phyloP scores from a whole-genome alignment of 2,797 vertebrate genomes.

The Acanthis flammea region DNA sequence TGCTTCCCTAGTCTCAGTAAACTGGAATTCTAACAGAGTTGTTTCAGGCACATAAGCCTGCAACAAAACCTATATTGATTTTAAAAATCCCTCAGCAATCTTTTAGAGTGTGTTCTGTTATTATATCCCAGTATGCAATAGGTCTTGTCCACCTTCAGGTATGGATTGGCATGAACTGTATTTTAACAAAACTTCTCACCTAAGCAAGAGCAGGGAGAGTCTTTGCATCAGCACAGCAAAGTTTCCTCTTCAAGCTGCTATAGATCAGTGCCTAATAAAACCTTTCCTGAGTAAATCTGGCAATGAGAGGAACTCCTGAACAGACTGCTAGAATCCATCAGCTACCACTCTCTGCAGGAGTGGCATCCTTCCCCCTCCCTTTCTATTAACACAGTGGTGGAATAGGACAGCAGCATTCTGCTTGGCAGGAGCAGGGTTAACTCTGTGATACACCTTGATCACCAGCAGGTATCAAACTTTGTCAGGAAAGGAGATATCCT shows the following conservation, averaged over 20 bases:
- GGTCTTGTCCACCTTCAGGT: not conserved
- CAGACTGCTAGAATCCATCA: not conserved
- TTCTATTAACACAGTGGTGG: not conserved
- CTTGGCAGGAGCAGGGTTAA: conserved; percentile 49
- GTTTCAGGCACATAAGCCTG: not conserved
- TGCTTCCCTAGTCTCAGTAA: not conserved
- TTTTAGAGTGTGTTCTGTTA: not conserved
- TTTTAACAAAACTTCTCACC: not conserved
- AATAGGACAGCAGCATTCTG: not conserved
- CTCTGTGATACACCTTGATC: conserved; percentile 31
- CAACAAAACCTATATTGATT: not conserved
- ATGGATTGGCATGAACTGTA: not conserved
- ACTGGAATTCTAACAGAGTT: not conserved
- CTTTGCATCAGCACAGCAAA: not conserved
- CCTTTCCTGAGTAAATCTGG: not conserved
- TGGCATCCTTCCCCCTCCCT: not conserved
- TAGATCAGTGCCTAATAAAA: not conserved
- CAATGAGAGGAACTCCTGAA: not conserved
- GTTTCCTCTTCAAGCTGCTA: not conserved
- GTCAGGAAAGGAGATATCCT: conserved; percentile 69
- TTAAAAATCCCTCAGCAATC: not conserved
- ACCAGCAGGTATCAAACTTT: conserved; percentile 62
- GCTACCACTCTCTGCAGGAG: not conserved
- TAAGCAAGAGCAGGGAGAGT: not conserved
- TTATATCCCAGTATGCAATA: not conserved